Percentiles rank a stretch among this genome's conserved stretches.
Evolutionary conservation across 2,888 invertebrate species (phyloP).

Genomic region (Euplexia lucipara): DNA sequence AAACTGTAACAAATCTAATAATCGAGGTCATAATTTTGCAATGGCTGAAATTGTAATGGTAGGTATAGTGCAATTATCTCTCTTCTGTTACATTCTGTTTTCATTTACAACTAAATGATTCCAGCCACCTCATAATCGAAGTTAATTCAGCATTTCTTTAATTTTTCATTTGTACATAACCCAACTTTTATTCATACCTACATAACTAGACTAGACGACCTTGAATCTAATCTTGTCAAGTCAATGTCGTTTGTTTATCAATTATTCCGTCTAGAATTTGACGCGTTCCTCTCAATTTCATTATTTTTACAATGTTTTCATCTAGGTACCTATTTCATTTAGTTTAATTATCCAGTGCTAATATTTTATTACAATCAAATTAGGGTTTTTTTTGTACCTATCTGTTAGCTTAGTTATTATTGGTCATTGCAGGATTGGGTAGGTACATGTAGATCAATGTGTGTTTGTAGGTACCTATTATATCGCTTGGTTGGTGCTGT

Average conservation of each 20-base stretch:
- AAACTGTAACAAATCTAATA: conserved; percentile 66
- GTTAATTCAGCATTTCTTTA: conserved; percentile 55
- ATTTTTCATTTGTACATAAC: conserved; percentile 75
- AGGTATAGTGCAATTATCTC: conserved; percentile 36
- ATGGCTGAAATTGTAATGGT: conserved; percentile 78
- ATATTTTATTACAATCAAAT: not conserved
- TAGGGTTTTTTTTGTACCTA: not conserved
- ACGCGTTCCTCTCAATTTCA: conserved; percentile 26
- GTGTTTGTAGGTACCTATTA: not conserved
- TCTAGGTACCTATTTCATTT: not conserved
- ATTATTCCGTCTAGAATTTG: conserved; percentile 69
- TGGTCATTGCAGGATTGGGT: not conserved
- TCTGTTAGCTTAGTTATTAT: not conserved
- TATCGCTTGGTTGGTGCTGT: too few species aligned
- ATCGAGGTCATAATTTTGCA: conserved; percentile 75
- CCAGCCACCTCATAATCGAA: conserved; percentile 45
- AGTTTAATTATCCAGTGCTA: not conserved
- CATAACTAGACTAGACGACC: conserved; percentile 83
- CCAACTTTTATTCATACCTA: conserved; percentile 81
- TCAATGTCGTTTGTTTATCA: conserved; percentile 88
- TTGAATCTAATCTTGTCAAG: conserved; percentile 90
- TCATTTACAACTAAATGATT: not conserved
- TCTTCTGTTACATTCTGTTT: conserved; percentile 15
- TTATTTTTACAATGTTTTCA: conserved; percentile 3
- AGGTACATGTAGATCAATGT: not conserved